These are phyloP conservation scores for Antheraea yamamai DNA, from an alignment of 2,888 invertebrate species.

Conservation along the genomic window DNA sequence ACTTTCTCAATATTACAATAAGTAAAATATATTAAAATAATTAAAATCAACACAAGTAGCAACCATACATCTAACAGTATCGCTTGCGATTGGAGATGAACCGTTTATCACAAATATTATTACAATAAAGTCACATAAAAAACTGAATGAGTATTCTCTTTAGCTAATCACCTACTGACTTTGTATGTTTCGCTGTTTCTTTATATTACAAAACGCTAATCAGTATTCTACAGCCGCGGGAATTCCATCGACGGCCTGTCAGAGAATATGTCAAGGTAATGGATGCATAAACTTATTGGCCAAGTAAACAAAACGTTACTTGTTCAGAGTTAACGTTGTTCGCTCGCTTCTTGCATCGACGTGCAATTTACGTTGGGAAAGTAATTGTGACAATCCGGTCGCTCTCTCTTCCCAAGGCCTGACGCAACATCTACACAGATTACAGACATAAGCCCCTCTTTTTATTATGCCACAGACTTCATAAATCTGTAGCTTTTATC, in stretches of 20 bases:
- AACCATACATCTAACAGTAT: too few species aligned
- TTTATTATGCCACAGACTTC: background rate
- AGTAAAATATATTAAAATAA: too few species aligned
- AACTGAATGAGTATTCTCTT: background rate
- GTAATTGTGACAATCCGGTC: constrained; percentile 44
- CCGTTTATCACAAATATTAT: too few species aligned
- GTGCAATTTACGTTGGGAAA: constrained; percentile 39
- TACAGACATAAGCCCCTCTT: background rate
- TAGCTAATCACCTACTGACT: background rate
- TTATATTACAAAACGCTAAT: constrained; percentile 16
- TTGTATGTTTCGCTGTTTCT: constrained; percentile 3
- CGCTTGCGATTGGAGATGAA: too few species aligned
- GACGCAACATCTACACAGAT: background rate
- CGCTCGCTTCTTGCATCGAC: constrained; percentile 30
- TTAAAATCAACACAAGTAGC: too few species aligned
- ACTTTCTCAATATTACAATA: too few species aligned
- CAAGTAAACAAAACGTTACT: background rate
- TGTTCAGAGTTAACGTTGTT: constrained; percentile 11
- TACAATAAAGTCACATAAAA: too few species aligned
- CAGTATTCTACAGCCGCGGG: constrained; percentile 15
- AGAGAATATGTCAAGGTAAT: constrained; percentile 11
- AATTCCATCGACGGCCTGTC: constrained; percentile 13
- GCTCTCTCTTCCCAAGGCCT: constrained; percentile 42
- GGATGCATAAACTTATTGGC: background rate
- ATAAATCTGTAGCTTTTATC: background rate